Percentiles rank a stretch among this genome's conserved stretches.
These are phyloP conservation scores for Frankliniella intonsa DNA, from an alignment of 2,888 invertebrate genomes.

Conservation along the genomic window DNA sequence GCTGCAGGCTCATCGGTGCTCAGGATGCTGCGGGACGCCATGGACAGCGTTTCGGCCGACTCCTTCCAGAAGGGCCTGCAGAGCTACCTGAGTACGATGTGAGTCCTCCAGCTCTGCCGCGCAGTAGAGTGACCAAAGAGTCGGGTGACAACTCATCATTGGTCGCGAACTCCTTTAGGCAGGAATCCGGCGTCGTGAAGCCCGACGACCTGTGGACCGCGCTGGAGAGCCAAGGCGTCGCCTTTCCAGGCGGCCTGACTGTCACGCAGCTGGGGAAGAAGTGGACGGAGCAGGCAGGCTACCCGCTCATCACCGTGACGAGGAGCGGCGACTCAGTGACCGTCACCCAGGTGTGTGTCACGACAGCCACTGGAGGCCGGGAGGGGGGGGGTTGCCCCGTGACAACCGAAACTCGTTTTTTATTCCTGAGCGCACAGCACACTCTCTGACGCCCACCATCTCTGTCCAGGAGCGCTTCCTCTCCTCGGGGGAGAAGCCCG, in stretches of 20 bases:
- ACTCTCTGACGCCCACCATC: not conserved
- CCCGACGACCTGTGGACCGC: not conserved
- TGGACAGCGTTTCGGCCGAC: not conserved
- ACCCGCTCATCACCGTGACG: constrained; percentile 58
- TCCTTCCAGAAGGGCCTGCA: not conserved
- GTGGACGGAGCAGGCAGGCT: constrained; percentile 70
- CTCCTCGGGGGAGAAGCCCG: not conserved
- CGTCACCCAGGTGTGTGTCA: not conserved
- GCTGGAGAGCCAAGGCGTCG: no score
- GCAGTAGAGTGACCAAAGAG: not conserved
- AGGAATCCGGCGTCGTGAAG: not conserved
- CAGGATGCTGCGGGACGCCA: not conserved
- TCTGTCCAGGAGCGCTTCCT: not conserved
- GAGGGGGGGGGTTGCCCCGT: no score
- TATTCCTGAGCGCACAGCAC: no score
- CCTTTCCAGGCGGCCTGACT: not conserved
- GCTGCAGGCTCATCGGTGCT: not conserved
- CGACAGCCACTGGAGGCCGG: no score
- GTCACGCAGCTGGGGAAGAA: constrained; percentile 40
- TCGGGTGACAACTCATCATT: not conserved
- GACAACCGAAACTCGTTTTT: no score
- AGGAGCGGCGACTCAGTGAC: not conserved
- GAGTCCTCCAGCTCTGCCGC: not conserved
- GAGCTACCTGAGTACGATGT: not conserved
- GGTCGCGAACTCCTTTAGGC: not conserved